Percentiles rank a stretch among this genome's conserved stretches.
Conservation (phyloP, 64 coral and sea anemone genomes). For the Platygyra sinensis region DNA sequence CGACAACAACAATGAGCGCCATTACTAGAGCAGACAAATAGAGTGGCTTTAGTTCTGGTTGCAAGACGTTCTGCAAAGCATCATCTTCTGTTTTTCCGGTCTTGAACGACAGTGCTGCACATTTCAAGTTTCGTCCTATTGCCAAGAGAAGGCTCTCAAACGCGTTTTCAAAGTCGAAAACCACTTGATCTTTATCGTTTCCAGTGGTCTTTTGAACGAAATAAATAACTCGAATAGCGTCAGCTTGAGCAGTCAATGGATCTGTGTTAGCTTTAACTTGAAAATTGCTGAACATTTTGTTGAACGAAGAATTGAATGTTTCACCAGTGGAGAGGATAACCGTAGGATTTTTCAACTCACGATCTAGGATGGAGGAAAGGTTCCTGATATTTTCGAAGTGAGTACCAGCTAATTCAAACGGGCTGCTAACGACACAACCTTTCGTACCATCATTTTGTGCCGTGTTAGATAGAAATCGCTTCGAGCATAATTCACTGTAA, state of each 20-base stretch:
- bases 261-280: not conserved
- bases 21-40: not conserved
- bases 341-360: not conserved
- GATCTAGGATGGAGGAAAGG: not conserved
- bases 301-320: not conserved
- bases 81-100: not conserved
- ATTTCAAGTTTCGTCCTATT: not conserved
- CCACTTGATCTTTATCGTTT: not conserved
- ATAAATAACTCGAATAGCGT: not conserved
- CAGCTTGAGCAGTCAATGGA: not conserved
- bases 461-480: not conserved
- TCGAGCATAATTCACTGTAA: not conserved
- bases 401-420: not conserved
- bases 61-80: not conserved
- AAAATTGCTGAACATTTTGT: not conserved
- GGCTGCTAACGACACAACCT: not conserved
- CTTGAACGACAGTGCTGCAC: not conserved
- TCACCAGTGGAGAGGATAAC: not conserved
- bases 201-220: not conserved
- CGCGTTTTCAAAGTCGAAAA: not conserved
- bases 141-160: not conserved
- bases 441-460: not conserved
- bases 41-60: not conserved
- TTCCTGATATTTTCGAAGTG: not conserved
- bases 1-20: not conserved